A percentile compares a stretch with the other conserved stretches of the same genome.
phyloP scores from a whole-genome alignment of 2,113 vertebrate species.

The Vulpes vulpes region DNA sequence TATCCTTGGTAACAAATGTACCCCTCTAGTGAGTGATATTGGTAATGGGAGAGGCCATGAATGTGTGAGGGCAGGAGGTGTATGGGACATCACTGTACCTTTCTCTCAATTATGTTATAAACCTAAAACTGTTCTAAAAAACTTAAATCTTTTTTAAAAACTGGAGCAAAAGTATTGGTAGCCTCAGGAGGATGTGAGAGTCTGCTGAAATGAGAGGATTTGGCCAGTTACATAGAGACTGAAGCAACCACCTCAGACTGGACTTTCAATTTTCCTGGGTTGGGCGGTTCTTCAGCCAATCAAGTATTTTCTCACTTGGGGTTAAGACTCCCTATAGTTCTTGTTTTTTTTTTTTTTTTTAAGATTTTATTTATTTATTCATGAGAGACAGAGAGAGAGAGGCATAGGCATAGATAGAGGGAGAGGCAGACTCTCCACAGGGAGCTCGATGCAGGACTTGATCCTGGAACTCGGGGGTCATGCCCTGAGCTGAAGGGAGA shows the following conservation, averaged over 20 bases:
- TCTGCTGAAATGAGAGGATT: not conserved
- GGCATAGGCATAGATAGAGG: no score
- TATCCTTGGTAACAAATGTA: not conserved
- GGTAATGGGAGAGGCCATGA: not conserved
- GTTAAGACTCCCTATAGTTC: not conserved
- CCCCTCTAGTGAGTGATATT: not conserved
- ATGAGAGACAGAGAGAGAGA: no score
- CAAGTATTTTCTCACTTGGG: not conserved
- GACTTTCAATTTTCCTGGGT: not conserved
- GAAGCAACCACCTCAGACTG: not conserved
- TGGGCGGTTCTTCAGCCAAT: not conserved
- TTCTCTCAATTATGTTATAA: not conserved
- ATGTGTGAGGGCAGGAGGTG: not conserved
- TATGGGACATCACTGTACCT: not conserved
- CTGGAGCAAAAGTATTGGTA: not conserved
- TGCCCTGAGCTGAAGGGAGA: no score
- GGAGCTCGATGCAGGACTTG: no score
- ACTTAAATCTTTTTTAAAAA: not conserved
- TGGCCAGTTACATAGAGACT: not conserved
- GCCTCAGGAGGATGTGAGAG: not conserved
- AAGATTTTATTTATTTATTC: no score
- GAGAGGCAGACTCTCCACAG: no score
- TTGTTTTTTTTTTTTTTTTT: no score
- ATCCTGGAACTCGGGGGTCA: no score
- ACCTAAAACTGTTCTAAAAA: not conserved